Conservation (phyloP, 2,797 vertebrate genomes). For the Sebastes flavidus region DNA sequence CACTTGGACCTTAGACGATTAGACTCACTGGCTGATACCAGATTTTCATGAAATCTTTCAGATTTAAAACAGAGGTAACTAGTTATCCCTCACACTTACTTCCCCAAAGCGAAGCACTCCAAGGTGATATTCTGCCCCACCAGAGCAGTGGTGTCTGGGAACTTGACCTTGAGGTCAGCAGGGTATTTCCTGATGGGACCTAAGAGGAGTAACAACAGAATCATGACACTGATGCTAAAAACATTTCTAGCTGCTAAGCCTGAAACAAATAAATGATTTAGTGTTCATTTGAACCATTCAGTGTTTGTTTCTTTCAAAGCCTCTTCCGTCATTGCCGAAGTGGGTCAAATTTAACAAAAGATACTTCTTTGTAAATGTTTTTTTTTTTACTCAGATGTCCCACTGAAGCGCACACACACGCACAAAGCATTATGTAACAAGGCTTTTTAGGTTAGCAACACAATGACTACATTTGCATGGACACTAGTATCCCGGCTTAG, state of each 20-base stretch:
- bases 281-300: not conserved
- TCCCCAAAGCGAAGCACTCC: slow-evolving; percentile 98
- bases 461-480: not conserved
- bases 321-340: not conserved
- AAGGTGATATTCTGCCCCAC: slow-evolving; percentile 93
- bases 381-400: not conserved
- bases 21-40: not conserved
- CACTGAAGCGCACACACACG: not conserved
- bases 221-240: slow-evolving; percentile 19
- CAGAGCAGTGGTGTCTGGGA: slow-evolving; percentile 87
- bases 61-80: not conserved
- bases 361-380: not conserved
- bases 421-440: not conserved
- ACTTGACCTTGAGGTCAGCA: slow-evolving; percentile 94
- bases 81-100: slow-evolving; percentile 85
- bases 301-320: not conserved
- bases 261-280: not conserved
- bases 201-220: slow-evolving; percentile 63
- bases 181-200: slow-evolving; percentile 91
- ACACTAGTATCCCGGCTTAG: not conserved
- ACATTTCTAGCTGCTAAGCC: not conserved
- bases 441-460: not conserved
- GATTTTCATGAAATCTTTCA: not conserved
- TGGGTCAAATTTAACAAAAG: not conserved
- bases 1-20: not conserved